These are phyloP conservation scores for Phalanger gymnotis DNA, from an alignment of 2,797 vertebrate species.

Conservation along the genomic window DNA sequence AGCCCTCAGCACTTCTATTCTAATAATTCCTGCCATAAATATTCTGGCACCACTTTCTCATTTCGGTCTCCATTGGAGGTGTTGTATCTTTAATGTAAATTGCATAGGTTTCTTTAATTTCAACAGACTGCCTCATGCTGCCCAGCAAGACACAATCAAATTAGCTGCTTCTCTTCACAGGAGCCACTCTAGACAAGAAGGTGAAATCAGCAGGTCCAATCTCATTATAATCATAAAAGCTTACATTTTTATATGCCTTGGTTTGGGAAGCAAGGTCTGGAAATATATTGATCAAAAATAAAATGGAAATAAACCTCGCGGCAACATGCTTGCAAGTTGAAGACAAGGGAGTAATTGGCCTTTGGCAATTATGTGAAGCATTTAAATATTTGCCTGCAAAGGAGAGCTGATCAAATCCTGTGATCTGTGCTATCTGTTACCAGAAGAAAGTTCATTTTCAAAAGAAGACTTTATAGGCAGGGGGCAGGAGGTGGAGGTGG, in stretches of 20 bases:
- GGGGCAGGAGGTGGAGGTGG: background rate
- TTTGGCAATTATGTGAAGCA: slow-evolving; percentile 3
- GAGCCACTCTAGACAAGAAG: slow-evolving; percentile 11
- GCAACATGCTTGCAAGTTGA: background rate
- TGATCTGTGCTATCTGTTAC: background rate
- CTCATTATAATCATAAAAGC: slow-evolving; percentile 56
- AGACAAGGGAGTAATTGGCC: background rate
- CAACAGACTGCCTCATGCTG: slow-evolving; percentile 1
- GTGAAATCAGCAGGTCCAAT: slow-evolving; percentile 41
- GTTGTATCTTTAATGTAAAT: slow-evolving; percentile 18
- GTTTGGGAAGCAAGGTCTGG: slow-evolving; percentile 52
- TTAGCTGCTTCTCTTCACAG: slow-evolving; percentile 59
- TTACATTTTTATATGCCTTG: slow-evolving; percentile 20
- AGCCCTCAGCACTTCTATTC: background rate
- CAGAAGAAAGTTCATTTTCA: slow-evolving; percentile 12
- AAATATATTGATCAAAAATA: slow-evolving; percentile 46
- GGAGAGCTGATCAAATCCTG: background rate
- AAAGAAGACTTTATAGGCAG: background rate
- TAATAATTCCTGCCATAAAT: too few relatives aligned
- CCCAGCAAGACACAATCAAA: slow-evolving; percentile 72
- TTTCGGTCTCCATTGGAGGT: slow-evolving; percentile 30
- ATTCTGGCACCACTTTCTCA: background rate
- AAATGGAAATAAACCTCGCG: slow-evolving; percentile 20
- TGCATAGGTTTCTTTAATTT: slow-evolving; percentile 41
- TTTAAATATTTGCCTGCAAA: background rate